A percentile compares a stretch with the other conserved stretches of the same genome.
Evolutionary conservation across 2,888 invertebrate genomes (phyloP).

Genomic region (Dicyrtomina minuta): DNA sequence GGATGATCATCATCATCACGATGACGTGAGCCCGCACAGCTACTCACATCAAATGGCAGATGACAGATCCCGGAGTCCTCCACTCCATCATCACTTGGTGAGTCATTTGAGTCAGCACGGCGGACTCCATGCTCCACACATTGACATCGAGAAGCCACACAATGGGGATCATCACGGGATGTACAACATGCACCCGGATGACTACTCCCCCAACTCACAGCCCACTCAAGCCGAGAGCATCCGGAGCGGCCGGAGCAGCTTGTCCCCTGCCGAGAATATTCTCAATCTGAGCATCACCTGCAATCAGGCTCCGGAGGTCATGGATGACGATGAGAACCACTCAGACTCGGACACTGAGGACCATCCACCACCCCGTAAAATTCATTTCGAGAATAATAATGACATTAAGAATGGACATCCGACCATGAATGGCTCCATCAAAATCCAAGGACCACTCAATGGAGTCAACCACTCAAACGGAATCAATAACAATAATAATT

Average conservation of each 20-base stretch:
- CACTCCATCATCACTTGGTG: slow-evolving; percentile 34
- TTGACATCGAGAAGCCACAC: slow-evolving; percentile 50
- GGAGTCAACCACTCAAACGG: background rate
- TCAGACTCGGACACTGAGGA: slow-evolving; percentile 43
- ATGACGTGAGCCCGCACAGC: slow-evolving; percentile 42
- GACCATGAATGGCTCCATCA: background rate
- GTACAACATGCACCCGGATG: slow-evolving; percentile 55
- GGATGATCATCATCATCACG: background rate
- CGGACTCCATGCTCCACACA: slow-evolving; percentile 41
- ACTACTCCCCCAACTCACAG: slow-evolving; percentile 55
- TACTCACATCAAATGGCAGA: slow-evolving; percentile 44
- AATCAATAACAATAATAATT: slow-evolving; percentile 47
- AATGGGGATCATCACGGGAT: slow-evolving; percentile 44
- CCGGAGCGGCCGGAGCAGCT: slow-evolving; percentile 48
- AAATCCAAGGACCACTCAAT: background rate
- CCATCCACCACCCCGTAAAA: background rate
- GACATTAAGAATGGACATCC: background rate
- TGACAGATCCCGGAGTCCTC: slow-evolving; percentile 50
- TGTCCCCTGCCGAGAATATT: slow-evolving; percentile 51
- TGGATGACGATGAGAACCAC: slow-evolving; percentile 49
- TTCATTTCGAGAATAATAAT: slow-evolving; percentile 1
- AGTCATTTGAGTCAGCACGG: slow-evolving; percentile 38
- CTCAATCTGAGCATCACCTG: slow-evolving; percentile 52
- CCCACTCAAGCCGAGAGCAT: slow-evolving; percentile 42
- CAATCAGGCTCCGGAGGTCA: slow-evolving; percentile 39